These are phyloP conservation scores for Lordiphosa mommai DNA, from an alignment of 1,140 invertebrate species.

Conservation along the genomic window DNA sequence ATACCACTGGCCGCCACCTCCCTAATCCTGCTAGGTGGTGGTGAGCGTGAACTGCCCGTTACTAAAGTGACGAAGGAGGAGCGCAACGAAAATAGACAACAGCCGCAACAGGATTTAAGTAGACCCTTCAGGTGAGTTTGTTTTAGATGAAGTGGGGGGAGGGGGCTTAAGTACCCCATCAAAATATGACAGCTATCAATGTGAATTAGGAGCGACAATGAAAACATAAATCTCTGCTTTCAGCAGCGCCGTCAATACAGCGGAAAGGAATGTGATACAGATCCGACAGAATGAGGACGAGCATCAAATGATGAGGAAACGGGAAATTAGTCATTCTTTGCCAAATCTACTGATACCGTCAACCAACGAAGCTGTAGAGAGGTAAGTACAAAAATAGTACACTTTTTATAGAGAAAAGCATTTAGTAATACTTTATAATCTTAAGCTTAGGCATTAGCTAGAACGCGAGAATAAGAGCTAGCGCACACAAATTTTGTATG, in stretches of 20 bases:
- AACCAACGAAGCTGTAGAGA: background rate
- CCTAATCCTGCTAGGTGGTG: constrained; percentile 43
- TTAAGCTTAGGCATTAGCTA: no score
- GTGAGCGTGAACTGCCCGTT: constrained; percentile 30
- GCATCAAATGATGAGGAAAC: background rate
- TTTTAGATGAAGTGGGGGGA: no score
- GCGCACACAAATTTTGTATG: no score
- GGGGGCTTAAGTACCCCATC: constrained; percentile 13
- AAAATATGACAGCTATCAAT: constrained; percentile 31
- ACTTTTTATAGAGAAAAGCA: no score
- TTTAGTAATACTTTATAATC: no score
- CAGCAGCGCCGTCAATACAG: constrained; percentile 6
- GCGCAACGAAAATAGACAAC: background rate
- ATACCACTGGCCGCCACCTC: constrained; percentile 40
- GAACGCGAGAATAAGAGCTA: no score
- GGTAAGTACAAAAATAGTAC: no score
- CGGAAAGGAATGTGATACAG: no score
- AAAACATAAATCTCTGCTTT: constrained; percentile 22
- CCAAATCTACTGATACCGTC: background rate
- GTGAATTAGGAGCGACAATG: constrained; percentile 22
- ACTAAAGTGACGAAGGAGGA: background rate
- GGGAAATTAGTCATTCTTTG: constrained; percentile 12
- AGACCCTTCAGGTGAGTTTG: constrained; percentile 12
- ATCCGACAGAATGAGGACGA: background rate
- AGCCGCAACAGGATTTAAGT: background rate